Percentiles rank a stretch among this genome's conserved stretches.
phyloP scores from a whole-genome alignment of 2,113 vertebrate species.

The Albula goreensis region DNA sequence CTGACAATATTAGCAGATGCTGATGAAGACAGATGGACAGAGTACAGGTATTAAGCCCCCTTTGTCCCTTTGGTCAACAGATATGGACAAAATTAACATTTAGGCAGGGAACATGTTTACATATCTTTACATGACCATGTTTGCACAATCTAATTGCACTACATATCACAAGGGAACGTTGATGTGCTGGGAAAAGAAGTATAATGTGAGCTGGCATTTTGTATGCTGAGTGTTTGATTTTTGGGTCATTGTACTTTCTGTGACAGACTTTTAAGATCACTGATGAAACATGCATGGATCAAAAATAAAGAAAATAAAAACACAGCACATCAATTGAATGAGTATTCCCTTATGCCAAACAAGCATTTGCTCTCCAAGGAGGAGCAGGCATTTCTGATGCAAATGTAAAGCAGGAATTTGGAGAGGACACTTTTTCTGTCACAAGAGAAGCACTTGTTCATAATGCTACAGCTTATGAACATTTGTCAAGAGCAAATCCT shows the following conservation, averaged over 20 bases:
- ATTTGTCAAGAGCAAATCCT: background rate
- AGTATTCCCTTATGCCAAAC: no score
- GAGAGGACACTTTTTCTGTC: background rate
- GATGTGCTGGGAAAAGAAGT: background rate
- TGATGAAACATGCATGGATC: no score
- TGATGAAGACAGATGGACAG: constrained; percentile 40
- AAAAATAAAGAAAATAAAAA: no score
- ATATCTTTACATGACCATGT: constrained; percentile 39
- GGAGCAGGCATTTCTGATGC: background rate
- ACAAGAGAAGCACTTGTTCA: no score
- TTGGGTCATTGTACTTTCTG: no score
- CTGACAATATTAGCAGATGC: constrained; percentile 13
- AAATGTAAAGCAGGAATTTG: background rate
- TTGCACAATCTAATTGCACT: constrained; percentile 18
- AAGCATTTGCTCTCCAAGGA: no score
- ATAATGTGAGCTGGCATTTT: background rate
- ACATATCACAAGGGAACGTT: background rate
- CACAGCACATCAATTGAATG: no score
- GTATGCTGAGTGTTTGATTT: no score
- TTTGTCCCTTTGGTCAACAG: constrained; percentile 29
- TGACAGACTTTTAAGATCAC: no score
- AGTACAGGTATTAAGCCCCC: constrained; percentile 28
- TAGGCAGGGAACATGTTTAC: constrained; percentile 30
- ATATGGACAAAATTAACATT: constrained; percentile 29
- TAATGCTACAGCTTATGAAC: background rate